phyloP scores from a whole-genome alignment of 2,113 vertebrate genomes.

The Tragelaphus buxtoni region DNA sequence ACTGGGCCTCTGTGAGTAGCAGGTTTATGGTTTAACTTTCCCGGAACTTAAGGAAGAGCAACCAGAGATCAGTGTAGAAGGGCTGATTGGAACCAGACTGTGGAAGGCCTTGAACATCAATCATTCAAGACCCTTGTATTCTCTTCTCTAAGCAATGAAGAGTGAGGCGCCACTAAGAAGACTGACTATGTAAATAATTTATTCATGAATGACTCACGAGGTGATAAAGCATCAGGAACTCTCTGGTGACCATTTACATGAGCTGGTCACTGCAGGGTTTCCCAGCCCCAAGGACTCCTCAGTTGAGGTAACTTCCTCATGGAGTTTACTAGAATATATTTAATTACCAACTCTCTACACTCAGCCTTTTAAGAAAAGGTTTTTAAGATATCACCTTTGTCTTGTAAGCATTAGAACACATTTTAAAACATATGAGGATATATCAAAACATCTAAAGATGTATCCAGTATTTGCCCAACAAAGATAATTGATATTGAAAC shows the following conservation, averaged over 20 bases:
- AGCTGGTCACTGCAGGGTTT: not conserved
- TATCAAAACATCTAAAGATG: conserved; percentile 62
- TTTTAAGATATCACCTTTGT: conserved; percentile 38
- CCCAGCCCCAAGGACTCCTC: not conserved
- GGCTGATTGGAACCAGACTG: not conserved
- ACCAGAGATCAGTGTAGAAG: not conserved
- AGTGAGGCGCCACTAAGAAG: not conserved
- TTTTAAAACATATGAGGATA: conserved; percentile 57
- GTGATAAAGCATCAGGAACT: not conserved
- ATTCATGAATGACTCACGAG: rapidly evolving
- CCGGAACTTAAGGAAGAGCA: not conserved
- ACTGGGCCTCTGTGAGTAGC: not conserved
- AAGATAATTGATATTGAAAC: conserved; percentile 38
- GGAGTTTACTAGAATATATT: not conserved
- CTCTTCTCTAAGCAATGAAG: not conserved
- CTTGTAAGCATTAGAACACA: conserved; percentile 41
- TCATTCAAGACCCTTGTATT: not conserved
- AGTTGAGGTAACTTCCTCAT: not conserved
- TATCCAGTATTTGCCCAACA: conserved; percentile 55
- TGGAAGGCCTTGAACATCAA: not conserved
- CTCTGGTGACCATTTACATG: not conserved
- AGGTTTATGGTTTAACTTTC: not conserved
- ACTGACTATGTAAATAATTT: not conserved
- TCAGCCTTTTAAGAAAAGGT: not conserved
- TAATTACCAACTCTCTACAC: not conserved